Conservation (phyloP, 2,797 vertebrate genomes). For the Chelon auratus region DNA sequence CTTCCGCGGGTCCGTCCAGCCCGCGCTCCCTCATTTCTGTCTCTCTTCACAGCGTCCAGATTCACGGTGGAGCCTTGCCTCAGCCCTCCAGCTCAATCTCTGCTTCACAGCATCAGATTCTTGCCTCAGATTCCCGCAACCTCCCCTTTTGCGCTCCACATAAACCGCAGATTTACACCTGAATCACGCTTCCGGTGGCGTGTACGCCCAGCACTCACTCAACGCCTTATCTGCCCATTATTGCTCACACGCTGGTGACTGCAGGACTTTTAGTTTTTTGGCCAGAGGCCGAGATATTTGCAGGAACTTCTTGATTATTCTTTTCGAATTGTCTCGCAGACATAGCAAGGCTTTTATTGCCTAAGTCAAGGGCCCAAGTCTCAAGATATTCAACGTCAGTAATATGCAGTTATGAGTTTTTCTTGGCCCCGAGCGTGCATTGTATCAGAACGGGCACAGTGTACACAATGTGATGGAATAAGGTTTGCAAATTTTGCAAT, state of each 20-base stretch:
- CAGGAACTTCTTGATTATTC: slow-evolving; percentile 36
- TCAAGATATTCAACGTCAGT: slow-evolving; percentile 25
- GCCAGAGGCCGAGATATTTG: slow-evolving; percentile 19
- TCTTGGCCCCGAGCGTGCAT: neutral
- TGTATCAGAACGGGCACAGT: slow-evolving; percentile 6
- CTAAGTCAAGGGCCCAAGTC: slow-evolving; percentile 11
- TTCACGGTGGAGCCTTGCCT: slow-evolving; percentile 22
- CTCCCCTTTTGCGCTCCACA: slow-evolving; percentile 47
- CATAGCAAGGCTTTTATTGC: slow-evolving; percentile 19
- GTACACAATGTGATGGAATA: neutral
- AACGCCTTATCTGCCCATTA: slow-evolving; percentile 59
- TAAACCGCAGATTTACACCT: slow-evolving; percentile 67
- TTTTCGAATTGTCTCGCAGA: slow-evolving; percentile 29
- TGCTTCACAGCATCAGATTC: slow-evolving; percentile 60
- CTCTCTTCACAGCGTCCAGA: slow-evolving; percentile 32
- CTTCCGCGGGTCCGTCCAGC: slow-evolving; percentile 13
- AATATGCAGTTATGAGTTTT: slow-evolving; percentile 27
- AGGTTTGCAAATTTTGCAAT: neutral
- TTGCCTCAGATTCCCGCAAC: slow-evolving; percentile 36
- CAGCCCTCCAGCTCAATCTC: slow-evolving; percentile 61
- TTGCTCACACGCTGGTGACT: slow-evolving; percentile 32
- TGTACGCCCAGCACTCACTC: slow-evolving; percentile 45
- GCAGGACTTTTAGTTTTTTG: slow-evolving; percentile 22
- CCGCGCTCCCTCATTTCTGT: slow-evolving; percentile 1
- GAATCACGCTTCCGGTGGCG: slow-evolving; percentile 47